Evolutionary conservation across 2,113 vertebrate species (phyloP).

Genomic region (Ceyx melanurus): DNA sequence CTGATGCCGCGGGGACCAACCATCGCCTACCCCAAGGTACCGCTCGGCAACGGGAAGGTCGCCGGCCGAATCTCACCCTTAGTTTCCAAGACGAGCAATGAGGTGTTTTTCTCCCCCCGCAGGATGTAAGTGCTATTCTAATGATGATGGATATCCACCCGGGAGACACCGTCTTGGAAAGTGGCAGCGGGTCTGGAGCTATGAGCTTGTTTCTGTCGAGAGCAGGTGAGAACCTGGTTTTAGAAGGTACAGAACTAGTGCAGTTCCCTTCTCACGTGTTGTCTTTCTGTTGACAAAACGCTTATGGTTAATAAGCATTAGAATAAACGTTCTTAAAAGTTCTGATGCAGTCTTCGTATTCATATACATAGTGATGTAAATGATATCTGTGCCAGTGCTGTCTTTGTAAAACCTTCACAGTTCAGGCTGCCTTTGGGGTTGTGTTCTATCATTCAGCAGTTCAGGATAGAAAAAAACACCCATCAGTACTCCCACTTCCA

Average conservation of each 20-base stretch:
- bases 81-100: accelerated
- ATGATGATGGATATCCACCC: slow-evolving; percentile 85
- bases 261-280: accelerated
- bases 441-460: neutral
- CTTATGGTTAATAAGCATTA: neutral
- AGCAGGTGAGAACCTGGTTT: slow-evolving; percentile 81
- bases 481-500: neutral
- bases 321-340: neutral
- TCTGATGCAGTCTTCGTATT: neutral
- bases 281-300: neutral
- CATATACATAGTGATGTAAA: accelerated
- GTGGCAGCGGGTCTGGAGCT: slow-evolving; percentile 87
- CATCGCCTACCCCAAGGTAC: slow-evolving; percentile 89
- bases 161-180: slow-evolving; percentile 87
- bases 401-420: neutral
- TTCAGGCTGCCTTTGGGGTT: neutral
- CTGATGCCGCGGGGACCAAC: slow-evolving; percentile 84
- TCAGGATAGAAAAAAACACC: neutral
- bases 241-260: accelerated
- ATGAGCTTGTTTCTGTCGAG: slow-evolving; percentile 91
- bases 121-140: slow-evolving; percentile 82
- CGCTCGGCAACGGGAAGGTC: neutral
- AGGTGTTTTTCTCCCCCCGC: neutral
- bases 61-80: accelerated
- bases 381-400: neutral